These are phyloP conservation scores for Drosophila sturtevanti DNA, from an alignment of 1,140 invertebrate species.

Conservation along the genomic window DNA sequence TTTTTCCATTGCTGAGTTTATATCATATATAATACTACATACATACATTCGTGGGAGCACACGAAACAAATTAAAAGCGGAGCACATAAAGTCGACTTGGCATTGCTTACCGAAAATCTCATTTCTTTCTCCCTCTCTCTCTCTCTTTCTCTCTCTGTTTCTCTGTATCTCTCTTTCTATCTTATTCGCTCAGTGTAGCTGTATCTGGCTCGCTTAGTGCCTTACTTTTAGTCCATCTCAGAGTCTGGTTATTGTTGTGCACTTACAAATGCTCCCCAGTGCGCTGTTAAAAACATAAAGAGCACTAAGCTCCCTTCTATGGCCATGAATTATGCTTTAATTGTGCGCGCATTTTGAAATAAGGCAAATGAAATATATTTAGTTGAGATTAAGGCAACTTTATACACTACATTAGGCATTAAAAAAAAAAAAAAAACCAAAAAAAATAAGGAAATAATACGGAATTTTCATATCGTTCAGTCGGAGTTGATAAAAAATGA, in stretches of 20 bases:
- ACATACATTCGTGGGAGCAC: conserved; percentile 18
- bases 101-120: conserved; percentile 57
- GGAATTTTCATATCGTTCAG: neutral
- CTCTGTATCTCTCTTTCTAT: conserved; percentile 22
- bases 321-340: conserved; percentile 79
- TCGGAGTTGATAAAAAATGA: too few relatives aligned
- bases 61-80: conserved; percentile 66
- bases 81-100: conserved; percentile 62
- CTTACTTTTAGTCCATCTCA: conserved; percentile 21
- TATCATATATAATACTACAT: conserved; percentile 17
- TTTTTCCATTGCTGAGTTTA: conserved; percentile 30
- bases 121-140: conserved; percentile 17
- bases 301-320: conserved; percentile 67
- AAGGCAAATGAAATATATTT: conserved; percentile 36
- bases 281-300: conserved; percentile 72
- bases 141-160: neutral
- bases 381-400: conserved; percentile 3
- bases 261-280: conserved; percentile 71
- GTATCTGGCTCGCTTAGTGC: conserved; percentile 3
- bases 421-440: neutral
- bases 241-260: conserved; percentile 41
- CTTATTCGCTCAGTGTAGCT: neutral
- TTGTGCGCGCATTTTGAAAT: conserved; percentile 64
- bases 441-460: neutral
- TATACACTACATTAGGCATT: conserved; percentile 2